Percentiles rank a stretch among this genome's conserved stretches.
Conservation (phyloP, 1,140 invertebrate species). For the Drosophila punjabiensis region DNA sequence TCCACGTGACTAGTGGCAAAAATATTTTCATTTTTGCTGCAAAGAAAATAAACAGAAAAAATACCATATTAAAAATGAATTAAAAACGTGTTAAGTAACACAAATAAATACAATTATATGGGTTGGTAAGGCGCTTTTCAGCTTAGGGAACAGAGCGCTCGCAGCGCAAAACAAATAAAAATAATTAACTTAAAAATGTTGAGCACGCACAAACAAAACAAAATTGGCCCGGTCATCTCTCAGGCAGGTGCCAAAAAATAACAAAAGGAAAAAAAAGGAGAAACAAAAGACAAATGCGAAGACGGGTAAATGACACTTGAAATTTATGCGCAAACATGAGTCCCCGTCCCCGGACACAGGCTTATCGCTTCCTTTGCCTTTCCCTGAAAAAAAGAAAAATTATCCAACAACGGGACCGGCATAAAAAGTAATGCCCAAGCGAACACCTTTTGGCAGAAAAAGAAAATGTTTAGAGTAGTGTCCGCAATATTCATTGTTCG, state of each 20-base stretch:
- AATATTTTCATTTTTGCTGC: conserved; percentile 91
- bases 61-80: conserved; percentile 61
- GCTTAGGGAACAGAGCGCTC: conserved; percentile 44
- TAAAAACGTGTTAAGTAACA: conserved; percentile 56
- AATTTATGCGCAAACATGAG: conserved; percentile 80
- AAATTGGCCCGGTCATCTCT: conserved; percentile 77
- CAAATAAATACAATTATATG: conserved; percentile 44
- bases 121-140: conserved; percentile 64
- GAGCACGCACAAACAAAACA: conserved; percentile 59
- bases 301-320: conserved; percentile 81
- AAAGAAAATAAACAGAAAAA: conserved; percentile 80
- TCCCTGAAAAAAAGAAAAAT: conserved; percentile 31
- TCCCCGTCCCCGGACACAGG: conserved; percentile 32
- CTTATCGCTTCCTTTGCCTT: conserved; percentile 60
- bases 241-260: conserved; percentile 73
- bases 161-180: conserved; percentile 52
- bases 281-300: conserved; percentile 62
- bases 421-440: conserved; percentile 59
- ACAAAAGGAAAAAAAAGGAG: conserved; percentile 43
- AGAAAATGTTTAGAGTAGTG: conserved; percentile 59
- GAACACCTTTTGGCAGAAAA: conserved; percentile 63
- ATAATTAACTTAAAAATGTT: conserved; percentile 81
- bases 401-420: conserved; percentile 72
- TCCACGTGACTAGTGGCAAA: conserved; percentile 90
- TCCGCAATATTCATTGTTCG: conserved; percentile 54